These are phyloP conservation scores for Atrichornis clamosus DNA, from an alignment of 2,113 vertebrate genomes.

Conservation along the genomic window DNA sequence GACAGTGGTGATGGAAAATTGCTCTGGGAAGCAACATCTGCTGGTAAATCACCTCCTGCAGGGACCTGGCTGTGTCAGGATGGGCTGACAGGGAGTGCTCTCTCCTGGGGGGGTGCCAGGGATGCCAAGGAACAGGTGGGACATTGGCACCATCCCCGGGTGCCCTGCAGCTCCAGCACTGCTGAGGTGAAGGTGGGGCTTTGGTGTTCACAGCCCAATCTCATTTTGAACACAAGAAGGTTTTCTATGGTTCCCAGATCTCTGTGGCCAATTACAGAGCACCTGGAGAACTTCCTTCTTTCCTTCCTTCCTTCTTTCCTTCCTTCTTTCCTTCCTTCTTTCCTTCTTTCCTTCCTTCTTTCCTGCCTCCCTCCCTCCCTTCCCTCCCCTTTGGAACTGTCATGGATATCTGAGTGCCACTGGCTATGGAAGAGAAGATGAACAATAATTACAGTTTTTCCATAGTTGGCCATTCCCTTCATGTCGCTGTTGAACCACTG, in stretches of 20 bases:
- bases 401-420: background rate
- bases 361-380: no score
- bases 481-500: no score
- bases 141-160: background rate
- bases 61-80: background rate
- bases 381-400: no score
- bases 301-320: background rate
- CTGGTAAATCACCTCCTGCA: background rate
- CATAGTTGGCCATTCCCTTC: background rate
- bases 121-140: background rate
- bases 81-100: accelerated
- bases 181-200: background rate
- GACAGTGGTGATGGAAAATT: background rate
- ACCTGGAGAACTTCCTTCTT: background rate
- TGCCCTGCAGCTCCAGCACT: background rate
- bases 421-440: background rate
- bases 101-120: background rate
- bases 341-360: background rate
- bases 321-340: background rate
- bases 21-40: background rate
- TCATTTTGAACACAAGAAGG: background rate
- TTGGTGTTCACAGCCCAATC: background rate
- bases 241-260: background rate
- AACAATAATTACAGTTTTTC: background rate
- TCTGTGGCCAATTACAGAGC: background rate